A percentile compares a stretch with the other conserved stretches of the same genome.
Evolutionary conservation across 2,888 invertebrate species (phyloP).

Genomic region (Phortica magna): DNA sequence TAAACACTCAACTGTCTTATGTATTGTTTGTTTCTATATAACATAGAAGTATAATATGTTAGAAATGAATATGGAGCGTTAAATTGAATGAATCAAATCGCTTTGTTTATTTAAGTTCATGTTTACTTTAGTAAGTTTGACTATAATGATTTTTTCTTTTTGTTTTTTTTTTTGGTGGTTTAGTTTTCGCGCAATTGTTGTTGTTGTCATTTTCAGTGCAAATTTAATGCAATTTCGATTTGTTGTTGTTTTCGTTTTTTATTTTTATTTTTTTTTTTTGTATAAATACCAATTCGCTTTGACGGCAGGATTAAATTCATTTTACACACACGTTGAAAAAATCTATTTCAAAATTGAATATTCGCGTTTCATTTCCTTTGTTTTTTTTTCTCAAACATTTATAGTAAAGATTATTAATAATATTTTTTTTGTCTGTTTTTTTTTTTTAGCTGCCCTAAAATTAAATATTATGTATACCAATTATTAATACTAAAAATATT

Average conservation of each 20-base stretch:
- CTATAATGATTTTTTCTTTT: conserved; percentile 28
- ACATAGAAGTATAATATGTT: too few species aligned
- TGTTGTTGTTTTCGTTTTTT: conserved; percentile 33
- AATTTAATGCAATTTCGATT: not conserved
- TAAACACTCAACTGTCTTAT: too few species aligned
- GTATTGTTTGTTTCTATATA: too few species aligned
- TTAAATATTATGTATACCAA: conserved; percentile 24
- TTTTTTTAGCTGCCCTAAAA: conserved; percentile 30
- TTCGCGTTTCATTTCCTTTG: conserved; percentile 38
- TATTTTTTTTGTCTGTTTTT: conserved; percentile 49
- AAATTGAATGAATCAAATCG: conserved; percentile 56
- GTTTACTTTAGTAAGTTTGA: conserved; percentile 30
- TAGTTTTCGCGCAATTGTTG: conserved; percentile 44
- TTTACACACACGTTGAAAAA: conserved; percentile 47
- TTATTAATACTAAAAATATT: conserved; percentile 30
- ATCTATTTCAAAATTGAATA: conserved; percentile 44
- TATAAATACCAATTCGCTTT: conserved; percentile 64
- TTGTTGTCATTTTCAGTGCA: conserved; percentile 20
- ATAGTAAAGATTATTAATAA: conserved; percentile 12
- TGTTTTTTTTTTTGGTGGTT: conserved; percentile 50
- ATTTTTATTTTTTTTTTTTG: conserved; percentile 38
- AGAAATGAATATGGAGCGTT: too few species aligned
- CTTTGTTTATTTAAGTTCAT: conserved; percentile 51
- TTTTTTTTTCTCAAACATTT: conserved; percentile 28
- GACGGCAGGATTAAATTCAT: conserved; percentile 71